Conservation (phyloP, 2,113 vertebrate genomes). For the Rutilus rutilus region DNA sequence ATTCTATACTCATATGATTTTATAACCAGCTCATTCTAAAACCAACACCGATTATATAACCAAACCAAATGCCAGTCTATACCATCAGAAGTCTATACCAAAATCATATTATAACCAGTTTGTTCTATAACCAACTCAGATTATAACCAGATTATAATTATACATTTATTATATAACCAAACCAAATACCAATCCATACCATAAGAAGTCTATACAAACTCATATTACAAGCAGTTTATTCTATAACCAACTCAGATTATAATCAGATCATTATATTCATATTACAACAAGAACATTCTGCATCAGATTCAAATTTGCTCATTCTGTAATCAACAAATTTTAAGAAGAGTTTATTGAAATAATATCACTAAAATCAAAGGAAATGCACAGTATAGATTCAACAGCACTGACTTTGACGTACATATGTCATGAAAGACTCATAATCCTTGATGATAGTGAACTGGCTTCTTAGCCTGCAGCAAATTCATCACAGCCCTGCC, state of each 20-base stretch:
- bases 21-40: background rate
- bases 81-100: too few species aligned
- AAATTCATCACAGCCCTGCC: conserved; percentile 31
- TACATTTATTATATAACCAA: background rate
- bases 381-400: background rate
- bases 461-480: conserved; percentile 17
- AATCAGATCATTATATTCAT: background rate
- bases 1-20: background rate
- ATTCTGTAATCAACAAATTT: background rate
- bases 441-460: conserved; percentile 31
- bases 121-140: background rate
- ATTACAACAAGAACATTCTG: background rate
- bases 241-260: background rate
- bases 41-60: too few species aligned
- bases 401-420: background rate
- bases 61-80: too few species aligned
- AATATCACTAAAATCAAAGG: background rate
- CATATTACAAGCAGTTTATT: background rate
- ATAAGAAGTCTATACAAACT: background rate
- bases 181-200: background rate
- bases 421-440: background rate
- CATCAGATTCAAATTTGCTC: background rate
- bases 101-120: too few species aligned
- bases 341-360: background rate
- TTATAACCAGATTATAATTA: background rate